Base-by-base conservation (phyloP, 2,888 invertebrate species). In the Leistus spinibarbis region DNA sequence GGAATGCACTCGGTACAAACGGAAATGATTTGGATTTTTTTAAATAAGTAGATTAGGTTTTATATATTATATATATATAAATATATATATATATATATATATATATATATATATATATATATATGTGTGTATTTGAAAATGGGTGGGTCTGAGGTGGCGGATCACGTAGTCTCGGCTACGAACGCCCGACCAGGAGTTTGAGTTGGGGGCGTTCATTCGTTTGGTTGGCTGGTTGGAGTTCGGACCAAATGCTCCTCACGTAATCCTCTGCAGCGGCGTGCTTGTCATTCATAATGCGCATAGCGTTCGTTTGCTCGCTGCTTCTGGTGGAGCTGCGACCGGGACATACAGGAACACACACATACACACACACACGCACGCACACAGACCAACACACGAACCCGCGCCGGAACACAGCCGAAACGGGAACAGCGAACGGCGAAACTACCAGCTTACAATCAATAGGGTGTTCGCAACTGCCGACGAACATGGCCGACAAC, bases 251-350 rank as follows among this genome's bases (percentile, higher is more conserved):
- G 87, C 88, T 83, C 85, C 87, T 88, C 88, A 88, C 88, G 88
- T 88, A 88, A 86, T 82, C 86, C 86, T 88, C 88, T 87, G 88
- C 88, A 88, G 85, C 87, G 86, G 86, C 88, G 88, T 88, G 88
- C 88, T 87, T 87, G 87, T 87, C 88, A 88, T 88, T 87, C 87
- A 86, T 88, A 88, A 88, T 88, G 87, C 86, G 84, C 82, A 83
- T 82, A 81, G 81, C 82, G 82, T 76, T 76, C 76, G 82, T 76
- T 76, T 76, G 76, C 76, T 56, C 60, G 67, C 22, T 20, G 63
- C 24, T 23, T 23, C 72, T 72, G 83, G 80, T 72, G 73, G 78
- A 67, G 69, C 69, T 70, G 68, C 69, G 76, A 65, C 76, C 77
- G 78, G 77, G 77, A 60, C 75, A 70, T 63, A 76, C 76, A 78